A percentile compares a stretch with the other conserved stretches of the same genome.
phyloP scores from a whole-genome alignment of 1,140 invertebrate genomes.

The Papilio xuthus region DNA sequence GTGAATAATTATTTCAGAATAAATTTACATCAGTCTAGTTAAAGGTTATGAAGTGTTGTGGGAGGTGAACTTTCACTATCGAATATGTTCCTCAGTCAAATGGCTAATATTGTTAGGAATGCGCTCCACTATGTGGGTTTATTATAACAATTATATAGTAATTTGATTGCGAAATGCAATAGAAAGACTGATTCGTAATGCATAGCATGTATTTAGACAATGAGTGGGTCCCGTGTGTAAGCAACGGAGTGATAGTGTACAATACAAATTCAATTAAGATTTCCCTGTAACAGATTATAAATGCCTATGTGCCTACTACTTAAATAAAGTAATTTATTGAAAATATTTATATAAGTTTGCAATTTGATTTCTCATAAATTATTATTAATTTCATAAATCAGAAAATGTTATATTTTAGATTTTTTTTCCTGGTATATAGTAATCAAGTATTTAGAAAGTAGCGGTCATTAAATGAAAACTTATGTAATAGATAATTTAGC shows the following conservation, averaged over 20 bases:
- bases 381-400: not conserved
- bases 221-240: slow-evolving; percentile 49
- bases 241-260: slow-evolving; percentile 49
- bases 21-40: slow-evolving; percentile 48
- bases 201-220: slow-evolving; percentile 52
- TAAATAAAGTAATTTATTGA: slow-evolving; percentile 33
- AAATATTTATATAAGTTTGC: slow-evolving; percentile 10
- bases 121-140: slow-evolving; percentile 21
- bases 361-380: slow-evolving; percentile 25
- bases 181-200: slow-evolving; percentile 69
- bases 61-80: slow-evolving; percentile 48
- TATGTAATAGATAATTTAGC: not conserved
- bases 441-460: slow-evolving; percentile 12
- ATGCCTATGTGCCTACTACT: slow-evolving; percentile 33
- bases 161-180: slow-evolving; percentile 55
- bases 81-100: slow-evolving; percentile 50
- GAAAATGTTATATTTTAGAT: slow-evolving; percentile 6
- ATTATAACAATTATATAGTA: slow-evolving; percentile 44
- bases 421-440: slow-evolving; percentile 12
- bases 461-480: slow-evolving; percentile 4
- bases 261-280: slow-evolving; percentile 40
- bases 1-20: slow-evolving; percentile 52
- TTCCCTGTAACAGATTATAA: slow-evolving; percentile 34
- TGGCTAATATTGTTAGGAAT: slow-evolving; percentile 42
- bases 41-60: slow-evolving; percentile 46